phyloP scores from a whole-genome alignment of 2,113 vertebrate species.

The Todiramphus saurophagus region DNA sequence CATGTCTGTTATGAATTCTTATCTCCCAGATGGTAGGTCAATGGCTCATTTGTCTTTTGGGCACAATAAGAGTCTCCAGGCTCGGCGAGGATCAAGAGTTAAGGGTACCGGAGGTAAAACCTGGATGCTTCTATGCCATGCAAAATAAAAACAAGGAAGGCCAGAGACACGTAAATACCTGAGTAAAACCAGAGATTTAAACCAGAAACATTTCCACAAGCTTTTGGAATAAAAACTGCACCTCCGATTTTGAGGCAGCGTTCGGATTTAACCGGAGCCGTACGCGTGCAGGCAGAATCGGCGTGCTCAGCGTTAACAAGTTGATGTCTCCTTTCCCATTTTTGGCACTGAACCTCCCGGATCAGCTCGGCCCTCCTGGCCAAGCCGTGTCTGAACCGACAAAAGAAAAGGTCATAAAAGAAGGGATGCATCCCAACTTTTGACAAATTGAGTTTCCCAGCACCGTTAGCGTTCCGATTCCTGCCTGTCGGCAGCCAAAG shows the following conservation, averaged over 20 bases:
- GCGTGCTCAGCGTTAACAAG: not conserved
- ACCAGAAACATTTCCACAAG: not conserved
- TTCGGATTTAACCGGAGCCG: not conserved
- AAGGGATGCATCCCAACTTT: not conserved
- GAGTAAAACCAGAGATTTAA: not conserved
- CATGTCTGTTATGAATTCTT: not conserved
- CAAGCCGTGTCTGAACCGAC: not conserved
- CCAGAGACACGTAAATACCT: not conserved
- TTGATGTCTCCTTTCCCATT: not conserved
- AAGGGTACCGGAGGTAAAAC: not conserved
- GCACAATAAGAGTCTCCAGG: not conserved
- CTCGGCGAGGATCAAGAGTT: not conserved
- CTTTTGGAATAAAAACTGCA: not conserved
- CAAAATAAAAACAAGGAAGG: not conserved
- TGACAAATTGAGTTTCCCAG: not conserved
- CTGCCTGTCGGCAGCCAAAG: not conserved
- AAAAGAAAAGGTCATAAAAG: not conserved
- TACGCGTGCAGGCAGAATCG: rapidly evolving
- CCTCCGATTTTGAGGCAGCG: not conserved
- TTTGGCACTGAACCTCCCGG: not conserved
- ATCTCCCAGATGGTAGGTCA: not conserved
- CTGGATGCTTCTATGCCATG: not conserved
- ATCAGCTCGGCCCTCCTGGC: not conserved
- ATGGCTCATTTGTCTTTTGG: slow-evolving; percentile 8
- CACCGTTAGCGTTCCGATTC: not conserved